phyloP scores from a whole-genome alignment of 2,797 vertebrate species.

The Bucorvus abyssinicus region DNA sequence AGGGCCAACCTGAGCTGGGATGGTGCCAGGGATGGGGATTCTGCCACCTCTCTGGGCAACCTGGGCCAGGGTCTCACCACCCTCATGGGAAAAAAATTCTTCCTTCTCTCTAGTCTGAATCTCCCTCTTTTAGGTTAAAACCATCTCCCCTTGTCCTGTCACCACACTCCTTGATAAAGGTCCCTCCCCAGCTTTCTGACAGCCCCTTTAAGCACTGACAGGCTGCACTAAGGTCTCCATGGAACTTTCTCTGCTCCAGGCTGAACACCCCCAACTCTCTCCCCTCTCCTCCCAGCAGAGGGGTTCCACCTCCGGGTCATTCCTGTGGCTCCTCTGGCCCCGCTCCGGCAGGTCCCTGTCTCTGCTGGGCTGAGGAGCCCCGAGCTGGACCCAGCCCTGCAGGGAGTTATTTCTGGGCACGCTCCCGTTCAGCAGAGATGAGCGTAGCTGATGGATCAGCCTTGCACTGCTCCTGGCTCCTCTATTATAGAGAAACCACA shows the following conservation, averaged over 20 bases:
- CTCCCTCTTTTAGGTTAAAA: not conserved
- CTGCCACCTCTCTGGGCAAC: not conserved
- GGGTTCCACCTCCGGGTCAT: not conserved
- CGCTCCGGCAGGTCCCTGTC: not conserved
- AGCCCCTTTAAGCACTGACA: not conserved
- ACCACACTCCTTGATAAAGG: not conserved
- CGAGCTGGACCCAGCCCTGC: not conserved
- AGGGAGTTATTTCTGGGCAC: not conserved
- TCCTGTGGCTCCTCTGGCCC: too few relatives aligned
- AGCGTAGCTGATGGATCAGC: not conserved
- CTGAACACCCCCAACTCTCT: not conserved
- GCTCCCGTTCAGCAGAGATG: fast-evolving
- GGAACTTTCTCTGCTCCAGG: too few relatives aligned
- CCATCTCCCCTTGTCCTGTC: not conserved
- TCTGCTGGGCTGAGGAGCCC: not conserved
- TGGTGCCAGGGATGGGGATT: too few relatives aligned
- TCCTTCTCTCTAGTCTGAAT: not conserved
- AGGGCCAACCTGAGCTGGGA: too few relatives aligned
- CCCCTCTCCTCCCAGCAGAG: not conserved
- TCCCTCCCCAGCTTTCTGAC: not conserved
- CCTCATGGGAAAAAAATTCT: not conserved
- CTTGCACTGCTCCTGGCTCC: not conserved
- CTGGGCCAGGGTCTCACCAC: not conserved
- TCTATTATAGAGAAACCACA: not conserved
- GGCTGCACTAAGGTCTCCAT: not conserved